These are phyloP conservation scores for Notocelia uddmanniana DNA, from an alignment of 2,888 invertebrate species.

Conservation along the genomic window DNA sequence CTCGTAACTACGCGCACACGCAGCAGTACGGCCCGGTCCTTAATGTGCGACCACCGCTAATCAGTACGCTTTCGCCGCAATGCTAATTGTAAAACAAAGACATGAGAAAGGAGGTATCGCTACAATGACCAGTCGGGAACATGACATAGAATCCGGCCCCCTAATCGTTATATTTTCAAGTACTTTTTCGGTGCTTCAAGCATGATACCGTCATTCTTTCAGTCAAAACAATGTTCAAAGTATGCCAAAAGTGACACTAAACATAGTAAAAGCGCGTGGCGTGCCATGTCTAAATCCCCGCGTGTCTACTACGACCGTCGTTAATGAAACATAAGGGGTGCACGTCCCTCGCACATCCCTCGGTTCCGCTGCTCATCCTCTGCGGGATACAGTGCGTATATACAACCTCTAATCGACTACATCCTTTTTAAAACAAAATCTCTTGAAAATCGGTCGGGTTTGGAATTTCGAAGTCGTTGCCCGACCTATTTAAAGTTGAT, in stretches of 20 bases:
- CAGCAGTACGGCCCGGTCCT: no score
- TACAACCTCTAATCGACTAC: conserved; percentile 68
- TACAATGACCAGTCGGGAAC: not conserved
- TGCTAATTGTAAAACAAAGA: no score
- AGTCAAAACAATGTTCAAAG: not conserved
- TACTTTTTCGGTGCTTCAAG: not conserved
- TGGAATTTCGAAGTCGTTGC: not conserved
- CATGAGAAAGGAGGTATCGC: no score
- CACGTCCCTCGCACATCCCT: conserved; percentile 70
- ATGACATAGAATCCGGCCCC: not conserved
- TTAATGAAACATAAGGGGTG: conserved; percentile 86
- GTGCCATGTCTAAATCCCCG: conserved; percentile 53
- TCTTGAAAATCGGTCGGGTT: conserved; percentile 2
- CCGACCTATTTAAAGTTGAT: not conserved
- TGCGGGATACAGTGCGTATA: conserved; percentile 63
- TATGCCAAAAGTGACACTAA: not conserved
- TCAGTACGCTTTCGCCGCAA: no score
- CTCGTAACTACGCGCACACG: no score
- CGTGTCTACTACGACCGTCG: conserved; percentile 66
- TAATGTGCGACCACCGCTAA: no score
- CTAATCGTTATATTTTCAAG: no score
- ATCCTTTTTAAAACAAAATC: conserved; percentile 38
- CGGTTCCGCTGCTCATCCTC: conserved; percentile 67
- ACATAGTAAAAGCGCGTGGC: not conserved
- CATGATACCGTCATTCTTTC: not conserved